Percentiles rank a stretch among this genome's conserved stretches.
These are phyloP conservation scores for Hypsibius dujardini DNA, from an alignment of 1,140 invertebrate genomes.

Conservation along the genomic window DNA sequence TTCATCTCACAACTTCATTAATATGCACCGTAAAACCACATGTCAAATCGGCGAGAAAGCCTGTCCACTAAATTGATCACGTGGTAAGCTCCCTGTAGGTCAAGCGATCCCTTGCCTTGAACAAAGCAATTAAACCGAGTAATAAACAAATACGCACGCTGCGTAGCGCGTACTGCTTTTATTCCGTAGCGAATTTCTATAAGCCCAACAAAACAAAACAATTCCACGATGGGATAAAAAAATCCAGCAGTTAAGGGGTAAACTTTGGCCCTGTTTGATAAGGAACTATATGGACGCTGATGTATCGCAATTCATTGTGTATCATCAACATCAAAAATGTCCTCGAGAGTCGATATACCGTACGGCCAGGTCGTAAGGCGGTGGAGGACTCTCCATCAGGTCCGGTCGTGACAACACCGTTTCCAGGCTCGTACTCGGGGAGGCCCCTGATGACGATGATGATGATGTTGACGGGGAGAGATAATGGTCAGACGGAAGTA, in stretches of 20 bases:
- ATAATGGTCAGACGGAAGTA: background rate
- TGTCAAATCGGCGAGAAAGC: too few relatives aligned
- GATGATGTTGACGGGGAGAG: background rate
- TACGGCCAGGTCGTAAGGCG: slow-evolving; percentile 10
- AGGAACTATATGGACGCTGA: too few relatives aligned
- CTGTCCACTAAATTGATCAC: too few relatives aligned
- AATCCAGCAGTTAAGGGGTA: background rate
- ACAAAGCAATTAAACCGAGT: too few relatives aligned
- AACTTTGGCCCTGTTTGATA: background rate
- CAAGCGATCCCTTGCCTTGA: too few relatives aligned
- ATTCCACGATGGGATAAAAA: background rate
- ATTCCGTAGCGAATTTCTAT: background rate
- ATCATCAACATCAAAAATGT: background rate
- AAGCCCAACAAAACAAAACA: background rate
- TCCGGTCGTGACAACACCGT: background rate
- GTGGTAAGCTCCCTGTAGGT: too few relatives aligned
- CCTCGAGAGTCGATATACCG: background rate
- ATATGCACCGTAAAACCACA: too few relatives aligned
- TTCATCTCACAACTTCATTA: too few relatives aligned
- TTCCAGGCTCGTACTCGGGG: background rate
- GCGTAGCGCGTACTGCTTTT: too few relatives aligned
- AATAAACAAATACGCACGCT: too few relatives aligned
- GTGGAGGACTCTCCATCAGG: slow-evolving; percentile 8
- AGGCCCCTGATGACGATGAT: background rate
- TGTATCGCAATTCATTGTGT: too few relatives aligned